Percentiles rank a stretch among this genome's conserved stretches.
These are phyloP conservation scores for Ichneumon xanthorius DNA, from an alignment of 2,888 invertebrate species.

Conservation along the genomic window DNA sequence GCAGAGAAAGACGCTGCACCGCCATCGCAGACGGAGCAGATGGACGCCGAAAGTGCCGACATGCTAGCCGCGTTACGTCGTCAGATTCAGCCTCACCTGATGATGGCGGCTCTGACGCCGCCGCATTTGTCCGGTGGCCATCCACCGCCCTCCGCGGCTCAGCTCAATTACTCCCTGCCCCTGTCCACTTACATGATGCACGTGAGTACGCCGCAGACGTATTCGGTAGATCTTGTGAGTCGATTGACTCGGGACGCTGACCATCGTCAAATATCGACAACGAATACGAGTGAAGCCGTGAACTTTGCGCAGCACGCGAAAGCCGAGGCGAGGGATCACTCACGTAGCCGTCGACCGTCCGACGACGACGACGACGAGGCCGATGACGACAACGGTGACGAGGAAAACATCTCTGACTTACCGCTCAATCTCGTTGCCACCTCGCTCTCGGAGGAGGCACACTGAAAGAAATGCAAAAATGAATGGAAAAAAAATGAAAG, in stretches of 20 bases:
- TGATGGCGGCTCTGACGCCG: slow-evolving; percentile 87
- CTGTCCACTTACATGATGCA: slow-evolving; percentile 82
- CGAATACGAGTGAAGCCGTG: slow-evolving; percentile 67
- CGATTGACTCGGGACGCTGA: slow-evolving; percentile 67
- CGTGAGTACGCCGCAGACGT: slow-evolving; percentile 79
- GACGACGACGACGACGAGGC: slow-evolving; percentile 77
- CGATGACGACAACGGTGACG: slow-evolving; percentile 84
- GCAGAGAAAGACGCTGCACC: slow-evolving; percentile 79
- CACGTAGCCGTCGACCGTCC: slow-evolving; percentile 73
- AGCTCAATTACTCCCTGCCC: slow-evolving; percentile 81
- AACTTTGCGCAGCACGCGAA: slow-evolving; percentile 80
- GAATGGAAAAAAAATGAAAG: slow-evolving; percentile 8
- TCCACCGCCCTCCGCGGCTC: slow-evolving; percentile 76
- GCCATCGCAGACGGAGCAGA: slow-evolving; percentile 77
- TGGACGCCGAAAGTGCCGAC: slow-evolving; percentile 87
- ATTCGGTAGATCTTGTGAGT: slow-evolving; percentile 72
- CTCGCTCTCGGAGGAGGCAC: slow-evolving; percentile 88
- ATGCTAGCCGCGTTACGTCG: slow-evolving; percentile 90
- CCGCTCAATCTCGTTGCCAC: slow-evolving; percentile 90
- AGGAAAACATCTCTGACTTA: slow-evolving; percentile 87
- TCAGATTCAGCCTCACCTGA: slow-evolving; percentile 90
- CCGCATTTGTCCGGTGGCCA: slow-evolving; percentile 82
- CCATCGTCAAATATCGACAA: slow-evolving; percentile 34
- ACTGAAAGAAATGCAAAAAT: slow-evolving; percentile 80
- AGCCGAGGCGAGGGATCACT: slow-evolving; percentile 79